Evolutionary conservation across 2,113 vertebrate species (phyloP), one percentile per base, ranked within the genome.

Genomic region (Smithornis capensis): DNA sequence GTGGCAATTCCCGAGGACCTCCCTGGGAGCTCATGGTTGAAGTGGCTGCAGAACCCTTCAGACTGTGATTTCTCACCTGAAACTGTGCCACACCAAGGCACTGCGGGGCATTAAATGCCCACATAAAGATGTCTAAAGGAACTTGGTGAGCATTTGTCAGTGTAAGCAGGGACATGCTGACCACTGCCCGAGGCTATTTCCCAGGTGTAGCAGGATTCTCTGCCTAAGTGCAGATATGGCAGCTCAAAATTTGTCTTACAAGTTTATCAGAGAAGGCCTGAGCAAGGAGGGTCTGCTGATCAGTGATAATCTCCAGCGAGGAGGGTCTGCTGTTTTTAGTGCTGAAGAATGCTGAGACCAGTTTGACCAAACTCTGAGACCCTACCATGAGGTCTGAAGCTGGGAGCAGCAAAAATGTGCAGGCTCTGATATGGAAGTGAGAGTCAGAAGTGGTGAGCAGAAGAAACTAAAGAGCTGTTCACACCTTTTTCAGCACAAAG

Each of bases 1-100:
- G 0, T 4, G 45, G 45, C 64, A 2, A 2, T 37, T 63, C 21
- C 25, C 44, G 12, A 2, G 4, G 53, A 5, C 3, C 14, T 73
- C 33, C 53, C 49, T 62, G 63, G 38, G 38, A 89, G 21, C 77
- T 68, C 57, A 31, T 6, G 53, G 49, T 24, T 15, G 19, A 73
- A 68, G 19, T 0, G 2, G n/a, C 50, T 83, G 24, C 2, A 1
- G 14, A 52, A 42, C 56, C 42, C 49, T 45, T 50, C 31, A 23
- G 31, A 0, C 42, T 75, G 37, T 3, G 1, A 38, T 45, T 71
- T 70, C 44, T 83, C 52, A 65, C 55, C 64, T 44, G 45, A 81
- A 89, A 60, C 45, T 52, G 1, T 31, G 37, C 37, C 50, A 35
- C 50, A 53, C 18, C 3, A 6, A 37, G 25, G 47, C 37, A 59